Percentiles rank a stretch among this genome's conserved stretches.
Evolutionary conservation across 2,888 invertebrate species (phyloP).

Genomic region (Zelleria hepariella): DNA sequence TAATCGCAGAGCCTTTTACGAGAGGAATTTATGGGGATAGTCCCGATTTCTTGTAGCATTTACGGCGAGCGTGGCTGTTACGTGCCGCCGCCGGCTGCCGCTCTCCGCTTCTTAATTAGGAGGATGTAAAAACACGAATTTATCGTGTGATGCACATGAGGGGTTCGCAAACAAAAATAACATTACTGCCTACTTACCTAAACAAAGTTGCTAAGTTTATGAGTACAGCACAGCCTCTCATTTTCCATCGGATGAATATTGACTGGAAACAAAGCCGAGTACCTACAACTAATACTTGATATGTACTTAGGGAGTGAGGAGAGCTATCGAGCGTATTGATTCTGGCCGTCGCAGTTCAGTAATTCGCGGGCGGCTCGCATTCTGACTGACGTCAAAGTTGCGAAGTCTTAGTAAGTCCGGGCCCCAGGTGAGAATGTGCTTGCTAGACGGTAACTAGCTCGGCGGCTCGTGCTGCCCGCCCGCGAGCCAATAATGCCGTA

Average conservation of each 20-base stretch:
- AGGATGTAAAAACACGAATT: slow-evolving; percentile 41
- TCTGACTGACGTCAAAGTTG: slow-evolving; percentile 53
- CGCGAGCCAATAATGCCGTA: slow-evolving; percentile 55
- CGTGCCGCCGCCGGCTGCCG: slow-evolving; percentile 41
- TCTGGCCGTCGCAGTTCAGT: slow-evolving; percentile 40
- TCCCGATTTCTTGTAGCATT: slow-evolving; percentile 70
- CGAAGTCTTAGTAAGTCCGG: slow-evolving; percentile 63
- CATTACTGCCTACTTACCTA: not conserved
- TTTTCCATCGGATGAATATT: not conserved
- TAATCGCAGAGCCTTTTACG: slow-evolving; percentile 72
- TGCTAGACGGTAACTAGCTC: slow-evolving; percentile 68
- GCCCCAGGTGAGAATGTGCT: slow-evolving; percentile 70
- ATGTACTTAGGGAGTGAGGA: not conserved
- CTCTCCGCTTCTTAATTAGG: slow-evolving; percentile 54
- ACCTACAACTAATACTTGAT: not conserved
- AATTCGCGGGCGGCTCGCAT: slow-evolving; percentile 41
- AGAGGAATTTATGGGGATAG: slow-evolving; percentile 71
- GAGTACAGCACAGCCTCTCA: not conserved
- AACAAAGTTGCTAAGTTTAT: not conserved
- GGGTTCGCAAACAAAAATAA: not conserved
- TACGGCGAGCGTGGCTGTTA: slow-evolving; percentile 60
- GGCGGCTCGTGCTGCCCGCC: slow-evolving; percentile 44
- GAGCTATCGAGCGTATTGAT: slow-evolving; percentile 28
- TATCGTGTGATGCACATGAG: slow-evolving; percentile 6
- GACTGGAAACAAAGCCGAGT: not conserved